Base-by-base conservation (phyloP, 2,888 invertebrate species). In the Macrophya annulata region DNA sequence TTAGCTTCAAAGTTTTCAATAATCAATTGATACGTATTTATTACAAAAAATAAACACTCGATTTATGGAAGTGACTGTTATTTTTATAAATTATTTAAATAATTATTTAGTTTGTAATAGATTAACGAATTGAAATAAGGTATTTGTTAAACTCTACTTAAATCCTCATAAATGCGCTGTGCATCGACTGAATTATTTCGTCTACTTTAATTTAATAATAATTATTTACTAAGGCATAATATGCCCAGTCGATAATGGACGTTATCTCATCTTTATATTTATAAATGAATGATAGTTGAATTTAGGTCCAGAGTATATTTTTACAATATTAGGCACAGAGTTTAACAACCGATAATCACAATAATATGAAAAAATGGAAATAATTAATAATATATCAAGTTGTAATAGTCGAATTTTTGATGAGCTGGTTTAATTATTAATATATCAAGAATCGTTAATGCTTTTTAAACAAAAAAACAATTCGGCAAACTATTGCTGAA, bases 21-120 rank as follows among this genome's bases (percentile, higher is more conserved):
- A 40, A 62, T 40, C 37, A 62, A 43, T 43, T 25, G n/a, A 48
- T 68, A 83, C 62, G 21, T 40, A 81, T 81, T 81, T 43, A 81
- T 77, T n/a, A 21, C n/a, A 17, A 51, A 71, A n/a, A 83, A 83
- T 83, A 37, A 83, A 59, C 83, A 83, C 68, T 83, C 83, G 83
- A 71, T 83, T 83, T 68, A 68, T 83, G n/a, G 17, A 65, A 68
- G 45, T 31, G 81, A 62, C 45, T 51, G 68, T 83, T 83, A 68
- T 68, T 83, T 83, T 83, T 83, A 68, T 83, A 83, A 83, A 68
- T 83, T 83, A 83, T 83, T 83, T 83, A 68, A 83, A 83, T 83
- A 71, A 83, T 83, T 83, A 83, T 83, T 71, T 83, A 83, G 83
- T 83, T 83, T 83, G 31, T 83, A 83, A 83, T 83, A 83, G 65